Evolutionary conservation across 2,797 vertebrate genomes (phyloP), one percentile per base, ranked within the genome.

Genomic region (Lates japonicus): DNA sequence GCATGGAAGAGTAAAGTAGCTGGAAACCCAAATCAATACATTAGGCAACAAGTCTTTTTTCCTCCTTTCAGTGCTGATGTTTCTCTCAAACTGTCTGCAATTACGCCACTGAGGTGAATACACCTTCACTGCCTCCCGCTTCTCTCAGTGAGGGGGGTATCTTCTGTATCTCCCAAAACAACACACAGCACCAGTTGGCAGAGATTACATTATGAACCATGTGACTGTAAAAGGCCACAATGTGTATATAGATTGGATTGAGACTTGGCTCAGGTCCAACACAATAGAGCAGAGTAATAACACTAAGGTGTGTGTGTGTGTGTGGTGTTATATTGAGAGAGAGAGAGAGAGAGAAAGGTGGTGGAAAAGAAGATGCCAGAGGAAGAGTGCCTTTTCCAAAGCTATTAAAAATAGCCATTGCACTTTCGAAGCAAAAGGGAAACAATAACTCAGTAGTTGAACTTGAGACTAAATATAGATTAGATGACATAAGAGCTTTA

Each of bases 181-280:
- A 76, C 63, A 67, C n/a, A n/a, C 55, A 61, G 63, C 55, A 22
- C 42, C 13, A 59, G 60, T 52, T 74, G 73, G 67, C 78, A 74
- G 65, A 49, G 76, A 82, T 86, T 84, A 78, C 52, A 89, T 57
- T 35, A 70, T 14, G 9, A 54, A 46, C 16, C 76, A 61, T n/a
- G 85, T 54, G 76, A 81, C 51, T 69, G 74, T 55, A 78, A 29
- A 84, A 83, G 65, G 72, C 69, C 68, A 83, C 80, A 85, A 87
- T n/a, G 86, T 58, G 73, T 58, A 22, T 74, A 71, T 69, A 63
- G 84, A 93, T 91, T 90, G 70, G 83, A 94, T 87, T 88, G 83
- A 87, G 82, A 88, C 72, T 82, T 93, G 86, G 89, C 83, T 65
- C 25, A 16, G 16, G 25, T 84, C 89, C 90, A 89, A 69, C 39